These are phyloP conservation scores for Micropoecilia bifurca DNA, from an alignment of 2,797 vertebrate genomes.

Conservation along the genomic window DNA sequence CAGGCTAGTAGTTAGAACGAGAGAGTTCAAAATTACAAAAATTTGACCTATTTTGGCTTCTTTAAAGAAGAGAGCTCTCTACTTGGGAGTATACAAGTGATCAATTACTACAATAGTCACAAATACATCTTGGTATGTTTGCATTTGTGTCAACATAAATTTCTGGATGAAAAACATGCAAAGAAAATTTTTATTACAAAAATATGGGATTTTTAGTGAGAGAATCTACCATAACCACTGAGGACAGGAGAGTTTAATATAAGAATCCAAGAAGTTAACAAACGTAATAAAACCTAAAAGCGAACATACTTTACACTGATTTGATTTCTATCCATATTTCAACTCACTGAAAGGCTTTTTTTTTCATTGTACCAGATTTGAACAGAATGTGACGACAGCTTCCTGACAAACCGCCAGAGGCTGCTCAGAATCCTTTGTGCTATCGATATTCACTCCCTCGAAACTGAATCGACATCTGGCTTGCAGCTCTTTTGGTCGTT, in stretches of 20 bases:
- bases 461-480: conserved; percentile 41
- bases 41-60: neutral
- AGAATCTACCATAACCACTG: neutral
- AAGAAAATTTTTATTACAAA: neutral
- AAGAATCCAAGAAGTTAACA: neutral
- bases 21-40: neutral
- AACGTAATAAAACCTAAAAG: neutral
- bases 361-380: conserved; percentile 25
- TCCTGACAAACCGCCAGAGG: conserved; percentile 39
- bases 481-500: conserved; percentile 30
- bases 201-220: neutral
- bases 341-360: neutral
- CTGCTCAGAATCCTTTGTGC: conserved; percentile 3
- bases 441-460: conserved; percentile 21
- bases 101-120: too few relatives aligned
- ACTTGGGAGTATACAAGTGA: too few relatives aligned
- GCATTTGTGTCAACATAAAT: neutral
- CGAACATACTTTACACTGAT: neutral
- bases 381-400: conserved; percentile 12
- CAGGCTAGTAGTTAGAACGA: neutral
- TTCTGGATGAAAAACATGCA: neutral
- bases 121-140: too few relatives aligned
- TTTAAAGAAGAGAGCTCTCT: too few relatives aligned
- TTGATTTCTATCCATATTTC: conserved; percentile 3
- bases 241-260: neutral